These are phyloP conservation scores for Acomys russatus DNA, from an alignment of 2,797 vertebrate genomes.

Conservation along the genomic window DNA sequence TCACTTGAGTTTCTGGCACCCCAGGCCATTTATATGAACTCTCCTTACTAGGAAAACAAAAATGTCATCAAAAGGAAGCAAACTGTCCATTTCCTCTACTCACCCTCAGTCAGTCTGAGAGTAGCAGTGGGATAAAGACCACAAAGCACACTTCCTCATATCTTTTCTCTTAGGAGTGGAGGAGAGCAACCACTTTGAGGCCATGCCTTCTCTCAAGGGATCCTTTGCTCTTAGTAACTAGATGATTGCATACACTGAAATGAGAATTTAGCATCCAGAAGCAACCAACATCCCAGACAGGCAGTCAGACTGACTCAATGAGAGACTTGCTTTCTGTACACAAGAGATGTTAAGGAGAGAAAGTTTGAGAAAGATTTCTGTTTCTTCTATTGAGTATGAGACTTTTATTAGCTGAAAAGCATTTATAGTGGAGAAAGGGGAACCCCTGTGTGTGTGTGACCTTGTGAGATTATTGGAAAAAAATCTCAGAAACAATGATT, in stretches of 20 bases:
- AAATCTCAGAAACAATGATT: conserved; percentile 48
- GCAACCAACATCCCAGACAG: too few species aligned
- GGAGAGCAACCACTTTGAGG: neutral
- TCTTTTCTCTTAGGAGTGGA: neutral
- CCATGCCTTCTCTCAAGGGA: neutral
- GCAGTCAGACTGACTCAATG: neutral
- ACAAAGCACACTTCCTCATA: neutral
- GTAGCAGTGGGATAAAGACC: accelerated
- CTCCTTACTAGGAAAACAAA: conserved; percentile 33
- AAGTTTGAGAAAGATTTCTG: neutral
- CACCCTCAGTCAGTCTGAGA: neutral
- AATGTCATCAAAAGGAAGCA: neutral
- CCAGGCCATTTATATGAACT: neutral
- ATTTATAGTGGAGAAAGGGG: neutral
- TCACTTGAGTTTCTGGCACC: neutral
- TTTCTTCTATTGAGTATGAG: conserved; percentile 48
- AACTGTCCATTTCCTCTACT: neutral
- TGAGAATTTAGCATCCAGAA: neutral
- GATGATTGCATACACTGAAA: neutral
- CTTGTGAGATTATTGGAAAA: conserved; percentile 50
- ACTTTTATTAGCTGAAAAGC: neutral
- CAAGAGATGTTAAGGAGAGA: neutral
- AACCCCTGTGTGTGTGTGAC: neutral
- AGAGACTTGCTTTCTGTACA: neutral
- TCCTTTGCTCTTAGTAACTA: neutral